Conservation (phyloP, 2,113 vertebrate genomes). For the Neogale vison region DNA sequence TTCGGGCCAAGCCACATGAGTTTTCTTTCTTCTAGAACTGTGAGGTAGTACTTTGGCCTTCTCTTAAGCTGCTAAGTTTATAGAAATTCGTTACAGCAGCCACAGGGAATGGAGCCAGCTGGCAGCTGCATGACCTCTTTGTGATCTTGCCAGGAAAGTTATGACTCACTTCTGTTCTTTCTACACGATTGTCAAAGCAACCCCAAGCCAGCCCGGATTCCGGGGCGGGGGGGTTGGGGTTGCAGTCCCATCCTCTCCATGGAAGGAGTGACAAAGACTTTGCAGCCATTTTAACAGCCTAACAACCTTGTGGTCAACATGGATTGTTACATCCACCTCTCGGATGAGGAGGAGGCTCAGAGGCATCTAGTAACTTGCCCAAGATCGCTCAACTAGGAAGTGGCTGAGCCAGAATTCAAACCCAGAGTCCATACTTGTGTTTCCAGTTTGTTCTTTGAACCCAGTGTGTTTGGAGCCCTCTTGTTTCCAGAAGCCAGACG, state of each 20-base stretch:
- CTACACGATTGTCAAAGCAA: not conserved
- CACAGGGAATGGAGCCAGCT: not conserved
- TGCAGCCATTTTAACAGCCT: not conserved
- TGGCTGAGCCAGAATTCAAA: not conserved
- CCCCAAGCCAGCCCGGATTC: not conserved
- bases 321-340: not conserved
- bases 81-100: not conserved
- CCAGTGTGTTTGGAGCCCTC: not conserved
- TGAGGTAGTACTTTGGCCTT: not conserved
- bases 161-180: not conserved
- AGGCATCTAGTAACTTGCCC: not conserved
- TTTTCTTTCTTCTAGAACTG: not conserved
- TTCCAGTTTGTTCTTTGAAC: not conserved
- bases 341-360: not conserved
- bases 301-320: not conserved
- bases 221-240: accelerated
- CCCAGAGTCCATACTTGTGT: not conserved
- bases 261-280: not conserved
- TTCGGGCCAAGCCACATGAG: too few relatives aligned
- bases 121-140: not conserved
- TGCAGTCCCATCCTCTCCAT: not conserved
- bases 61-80: not conserved
- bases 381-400: not conserved
- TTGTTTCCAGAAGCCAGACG: not conserved
- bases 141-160: not conserved